Evolutionary conservation across 2,797 vertebrate species (phyloP).

Genomic region (Gephyroberyx darwinii): DNA sequence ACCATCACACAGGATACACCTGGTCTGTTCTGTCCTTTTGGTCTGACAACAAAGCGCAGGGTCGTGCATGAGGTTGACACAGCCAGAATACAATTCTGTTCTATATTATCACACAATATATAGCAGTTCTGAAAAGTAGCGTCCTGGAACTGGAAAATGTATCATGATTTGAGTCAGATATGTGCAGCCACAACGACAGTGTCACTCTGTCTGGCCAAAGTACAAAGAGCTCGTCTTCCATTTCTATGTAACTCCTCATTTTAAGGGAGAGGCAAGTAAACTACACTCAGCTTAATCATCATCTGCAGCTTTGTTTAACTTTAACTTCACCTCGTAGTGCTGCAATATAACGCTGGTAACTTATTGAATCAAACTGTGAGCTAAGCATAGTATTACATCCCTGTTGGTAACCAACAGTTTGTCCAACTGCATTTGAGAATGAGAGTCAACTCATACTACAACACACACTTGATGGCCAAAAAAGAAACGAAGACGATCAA

Average conservation of each 20-base stretch:
- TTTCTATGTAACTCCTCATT: background rate
- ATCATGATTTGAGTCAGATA: no score
- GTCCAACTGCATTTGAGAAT: background rate
- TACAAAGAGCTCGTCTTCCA: background rate
- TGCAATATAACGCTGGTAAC: background rate
- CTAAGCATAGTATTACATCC: background rate
- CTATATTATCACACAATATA: background rate
- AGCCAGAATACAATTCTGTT: background rate
- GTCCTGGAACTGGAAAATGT: background rate
- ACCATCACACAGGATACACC: constrained; percentile 40
- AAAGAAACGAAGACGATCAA: background rate
- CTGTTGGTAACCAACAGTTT: background rate
- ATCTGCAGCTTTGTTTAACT: constrained; percentile 24
- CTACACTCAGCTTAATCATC: constrained; percentile 2
- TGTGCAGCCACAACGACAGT: no score
- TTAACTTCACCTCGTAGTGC: constrained; percentile 14
- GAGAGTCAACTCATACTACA: background rate
- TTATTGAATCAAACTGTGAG: constrained; percentile 6
- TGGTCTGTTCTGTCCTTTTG: constrained; percentile 17
- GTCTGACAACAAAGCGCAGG: background rate
- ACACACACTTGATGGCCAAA: background rate
- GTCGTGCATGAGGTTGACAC: background rate
- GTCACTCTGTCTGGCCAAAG: background rate
- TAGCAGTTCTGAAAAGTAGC: background rate
- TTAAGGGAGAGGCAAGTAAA: background rate